phyloP scores from a whole-genome alignment of 92 coral and sea anemone species.

The Parazoanthus darwini region DNA sequence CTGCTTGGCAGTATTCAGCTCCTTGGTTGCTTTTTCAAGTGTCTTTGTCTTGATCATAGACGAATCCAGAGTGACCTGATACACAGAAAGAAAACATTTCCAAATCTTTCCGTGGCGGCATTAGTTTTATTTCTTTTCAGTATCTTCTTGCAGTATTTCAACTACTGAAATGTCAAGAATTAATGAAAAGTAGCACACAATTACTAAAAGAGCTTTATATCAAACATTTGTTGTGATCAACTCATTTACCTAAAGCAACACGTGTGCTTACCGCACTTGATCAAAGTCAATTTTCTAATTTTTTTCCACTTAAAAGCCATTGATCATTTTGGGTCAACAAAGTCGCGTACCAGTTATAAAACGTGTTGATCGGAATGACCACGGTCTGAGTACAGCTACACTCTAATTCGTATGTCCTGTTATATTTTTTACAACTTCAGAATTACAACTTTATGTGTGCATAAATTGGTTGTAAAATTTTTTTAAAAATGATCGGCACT shows the following conservation, averaged over 20 bases:
- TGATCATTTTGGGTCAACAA: too few relatives aligned
- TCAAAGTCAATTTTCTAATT: not conserved
- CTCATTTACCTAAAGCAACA: not conserved
- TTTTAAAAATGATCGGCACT: too few relatives aligned
- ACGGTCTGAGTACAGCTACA: not conserved
- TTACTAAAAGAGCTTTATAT: not conserved
- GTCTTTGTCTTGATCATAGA: slow-evolving; percentile 84
- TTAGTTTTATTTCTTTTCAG: too few relatives aligned
- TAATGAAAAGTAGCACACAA: not conserved
- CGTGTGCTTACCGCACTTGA: not conserved
- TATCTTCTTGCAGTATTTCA: too few relatives aligned
- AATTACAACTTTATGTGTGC: not conserved
- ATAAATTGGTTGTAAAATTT: too few relatives aligned
- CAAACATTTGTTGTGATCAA: not conserved
- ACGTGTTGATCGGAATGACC: not conserved
- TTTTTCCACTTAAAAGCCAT: not conserved
- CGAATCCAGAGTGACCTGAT: slow-evolving; percentile 85
- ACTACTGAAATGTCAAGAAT: not conserved
- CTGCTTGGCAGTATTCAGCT: slow-evolving; percentile 77
- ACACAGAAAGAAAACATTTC: not conserved
- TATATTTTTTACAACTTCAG: not conserved
- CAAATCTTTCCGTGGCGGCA: too few relatives aligned
- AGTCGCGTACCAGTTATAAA: not conserved
- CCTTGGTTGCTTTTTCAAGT: slow-evolving; percentile 75
- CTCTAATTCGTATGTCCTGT: not conserved